Evolutionary conservation across 2,888 invertebrate genomes (phyloP).

Genomic region (Formica aserva): DNA sequence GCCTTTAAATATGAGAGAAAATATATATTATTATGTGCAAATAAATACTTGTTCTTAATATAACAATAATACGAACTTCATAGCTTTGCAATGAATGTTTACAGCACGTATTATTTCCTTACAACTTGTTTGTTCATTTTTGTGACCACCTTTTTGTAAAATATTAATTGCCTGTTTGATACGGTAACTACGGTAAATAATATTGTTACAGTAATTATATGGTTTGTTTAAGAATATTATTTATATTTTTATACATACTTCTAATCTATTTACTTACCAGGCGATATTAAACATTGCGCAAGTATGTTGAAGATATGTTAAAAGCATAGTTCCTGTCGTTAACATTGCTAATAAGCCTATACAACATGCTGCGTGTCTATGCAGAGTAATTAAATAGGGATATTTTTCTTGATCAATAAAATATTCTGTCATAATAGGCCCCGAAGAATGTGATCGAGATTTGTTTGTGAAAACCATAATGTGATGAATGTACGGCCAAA

Average conservation of each 20-base stretch:
- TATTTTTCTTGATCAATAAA: constrained; percentile 23
- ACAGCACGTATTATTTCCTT: constrained; percentile 14
- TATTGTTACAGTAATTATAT: not conserved
- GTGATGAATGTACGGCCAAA: not conserved
- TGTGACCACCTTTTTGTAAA: not conserved
- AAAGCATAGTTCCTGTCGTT: not conserved
- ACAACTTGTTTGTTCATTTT: not conserved
- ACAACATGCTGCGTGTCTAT: not conserved
- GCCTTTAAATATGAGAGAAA: no score
- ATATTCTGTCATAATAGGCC: not conserved
- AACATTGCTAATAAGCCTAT: not conserved
- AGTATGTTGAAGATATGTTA: constrained; percentile 25
- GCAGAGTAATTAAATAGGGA: not conserved
- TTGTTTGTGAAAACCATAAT: not conserved
- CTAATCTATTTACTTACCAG: not conserved
- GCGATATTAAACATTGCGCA: constrained; percentile 14
- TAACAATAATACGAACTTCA: not conserved
- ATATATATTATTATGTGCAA: no score
- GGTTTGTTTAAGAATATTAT: not conserved
- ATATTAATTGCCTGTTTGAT: not conserved
- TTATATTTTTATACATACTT: not conserved
- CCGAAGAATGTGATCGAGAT: not conserved
- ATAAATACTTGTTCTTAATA: not conserved
- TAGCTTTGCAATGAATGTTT: constrained; percentile 31
- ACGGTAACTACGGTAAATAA: constrained; percentile 25